A percentile compares a stretch with the other conserved stretches of the same genome.
Conservation (phyloP, 2,113 vertebrate genomes). For the Cyanocitta stelleri region DNA sequence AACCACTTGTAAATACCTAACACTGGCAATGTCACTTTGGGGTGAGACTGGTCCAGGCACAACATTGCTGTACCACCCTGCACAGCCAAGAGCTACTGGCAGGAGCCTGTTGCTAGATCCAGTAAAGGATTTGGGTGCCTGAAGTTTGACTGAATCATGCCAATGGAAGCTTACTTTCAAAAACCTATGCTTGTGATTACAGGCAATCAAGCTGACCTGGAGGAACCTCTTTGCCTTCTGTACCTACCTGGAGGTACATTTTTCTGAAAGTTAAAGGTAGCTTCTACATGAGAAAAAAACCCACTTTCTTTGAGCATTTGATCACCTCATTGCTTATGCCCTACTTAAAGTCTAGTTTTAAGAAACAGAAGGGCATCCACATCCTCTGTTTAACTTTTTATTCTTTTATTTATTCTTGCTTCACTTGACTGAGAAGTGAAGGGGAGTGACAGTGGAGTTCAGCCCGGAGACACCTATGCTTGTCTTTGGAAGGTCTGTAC, state of each 20-base stretch:
- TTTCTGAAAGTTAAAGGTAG: not conserved
- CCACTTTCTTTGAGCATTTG: not conserved
- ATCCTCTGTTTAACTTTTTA: not conserved
- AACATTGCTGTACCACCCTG: not conserved
- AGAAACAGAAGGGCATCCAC: not conserved
- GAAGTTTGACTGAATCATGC: not conserved
- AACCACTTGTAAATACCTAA: not conserved
- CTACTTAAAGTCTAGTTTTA: not conserved
- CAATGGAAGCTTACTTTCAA: not conserved
- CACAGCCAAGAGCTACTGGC: not conserved
- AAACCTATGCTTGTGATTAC: not conserved
- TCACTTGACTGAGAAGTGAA: not conserved
- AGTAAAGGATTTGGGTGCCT: not conserved
- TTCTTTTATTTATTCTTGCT: not conserved
- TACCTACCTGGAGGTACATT: not conserved
- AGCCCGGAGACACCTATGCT: not conserved
- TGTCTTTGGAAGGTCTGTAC: not conserved
- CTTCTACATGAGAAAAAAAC: not conserved
- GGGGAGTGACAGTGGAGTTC: not conserved
- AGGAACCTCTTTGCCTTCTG: not conserved
- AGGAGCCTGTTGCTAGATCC: fast-evolving
- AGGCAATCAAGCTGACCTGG: not conserved
- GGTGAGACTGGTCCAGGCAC: not conserved
- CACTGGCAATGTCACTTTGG: fast-evolving
- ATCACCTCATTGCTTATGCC: not conserved